phyloP scores from a whole-genome alignment of 2,888 invertebrate genomes.

The Boloria selene region DNA sequence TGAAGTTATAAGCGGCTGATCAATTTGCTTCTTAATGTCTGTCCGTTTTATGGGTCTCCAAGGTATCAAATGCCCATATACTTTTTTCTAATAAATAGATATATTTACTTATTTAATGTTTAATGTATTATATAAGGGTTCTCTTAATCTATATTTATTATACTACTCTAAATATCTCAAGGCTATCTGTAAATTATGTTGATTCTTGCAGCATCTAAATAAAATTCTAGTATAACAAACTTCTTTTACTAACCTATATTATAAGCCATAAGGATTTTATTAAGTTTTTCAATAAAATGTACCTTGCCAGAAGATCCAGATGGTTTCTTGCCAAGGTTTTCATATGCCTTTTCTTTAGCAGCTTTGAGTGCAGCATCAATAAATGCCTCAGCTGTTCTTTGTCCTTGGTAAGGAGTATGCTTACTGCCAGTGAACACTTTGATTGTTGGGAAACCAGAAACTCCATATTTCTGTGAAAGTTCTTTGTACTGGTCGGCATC shows the following conservation, averaged over 20 bases:
- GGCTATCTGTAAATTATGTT: no score
- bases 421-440: conserved; percentile 96
- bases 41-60: conserved; percentile 53
- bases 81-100: conserved; percentile 30
- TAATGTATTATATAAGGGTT: no score
- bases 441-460: conserved; percentile 97
- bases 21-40: conserved; percentile 43
- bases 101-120: conserved; percentile 5
- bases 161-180: no score
- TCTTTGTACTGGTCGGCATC: conserved; percentile 95
- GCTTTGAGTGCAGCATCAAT: conserved; percentile 93
- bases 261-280: conserved; percentile 40
- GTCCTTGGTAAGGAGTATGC: conserved; percentile 93
- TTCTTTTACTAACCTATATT: conserved; percentile 14
- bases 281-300: conserved; percentile 47
- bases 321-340: conserved; percentile 84
- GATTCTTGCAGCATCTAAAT: no score
- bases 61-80: conserved; percentile 63
- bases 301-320: conserved; percentile 71
- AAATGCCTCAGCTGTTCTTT: conserved; percentile 92
- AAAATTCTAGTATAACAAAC: no score
- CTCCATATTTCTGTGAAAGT: conserved; percentile 89
- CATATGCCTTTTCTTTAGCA: conserved; percentile 87
- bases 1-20: conserved; percentile 42
- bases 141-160: neutral